phyloP scores from a whole-genome alignment of 2,797 vertebrate species.

The Adelosebastes latens region DNA sequence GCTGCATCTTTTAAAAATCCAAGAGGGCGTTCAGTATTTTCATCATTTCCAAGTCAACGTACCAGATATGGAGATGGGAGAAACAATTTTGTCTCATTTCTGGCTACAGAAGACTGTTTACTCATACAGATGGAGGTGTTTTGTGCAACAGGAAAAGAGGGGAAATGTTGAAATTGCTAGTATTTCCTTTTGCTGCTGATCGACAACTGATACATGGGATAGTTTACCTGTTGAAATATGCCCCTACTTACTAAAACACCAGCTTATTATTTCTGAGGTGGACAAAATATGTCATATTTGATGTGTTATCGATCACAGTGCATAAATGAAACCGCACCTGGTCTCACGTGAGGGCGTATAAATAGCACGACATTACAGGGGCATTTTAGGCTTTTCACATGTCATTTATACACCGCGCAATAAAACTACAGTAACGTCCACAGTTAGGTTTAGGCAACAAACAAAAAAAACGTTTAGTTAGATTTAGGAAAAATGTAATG shows the following conservation, averaged over 20 bases:
- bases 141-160: not conserved
- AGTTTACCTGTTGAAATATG: not conserved
- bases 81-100: not conserved
- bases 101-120: not conserved
- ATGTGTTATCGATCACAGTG: not conserved
- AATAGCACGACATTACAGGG: too few species aligned
- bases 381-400: too few species aligned
- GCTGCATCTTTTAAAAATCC: not conserved
- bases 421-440: too few species aligned
- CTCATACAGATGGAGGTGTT: not conserved
- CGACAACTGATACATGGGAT: not conserved
- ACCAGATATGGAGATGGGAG: not conserved
- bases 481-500: too few species aligned
- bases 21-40: not conserved
- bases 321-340: not conserved
- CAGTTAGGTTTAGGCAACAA: too few species aligned
- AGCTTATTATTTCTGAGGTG: not conserved
- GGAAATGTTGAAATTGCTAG: not conserved
- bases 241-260: not conserved
- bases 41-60: not conserved
- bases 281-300: not conserved
- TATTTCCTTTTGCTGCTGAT: not conserved
- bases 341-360: accelerated
- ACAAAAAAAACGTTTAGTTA: too few species aligned
- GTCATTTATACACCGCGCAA: accelerated